Evolutionary conservation across 2,888 invertebrate genomes (phyloP).

Genomic region (Stenotaenia linearis): DNA sequence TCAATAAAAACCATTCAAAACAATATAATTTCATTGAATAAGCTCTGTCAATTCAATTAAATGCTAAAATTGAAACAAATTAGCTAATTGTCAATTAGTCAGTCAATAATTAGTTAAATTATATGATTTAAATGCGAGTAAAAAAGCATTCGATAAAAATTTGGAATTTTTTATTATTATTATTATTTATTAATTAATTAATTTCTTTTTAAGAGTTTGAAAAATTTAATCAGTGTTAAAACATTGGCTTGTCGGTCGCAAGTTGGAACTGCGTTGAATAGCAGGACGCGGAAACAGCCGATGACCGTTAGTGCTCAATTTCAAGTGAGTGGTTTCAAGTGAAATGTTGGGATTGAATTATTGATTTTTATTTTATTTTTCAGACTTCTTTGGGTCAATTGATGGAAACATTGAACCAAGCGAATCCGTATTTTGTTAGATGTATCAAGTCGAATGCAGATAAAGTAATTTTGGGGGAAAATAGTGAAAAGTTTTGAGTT

Average conservation of each 20-base stretch:
- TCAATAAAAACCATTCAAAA: too few species aligned
- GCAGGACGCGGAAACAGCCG: slow-evolving; percentile 70
- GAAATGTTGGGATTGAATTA: background rate
- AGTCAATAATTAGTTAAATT: too few species aligned
- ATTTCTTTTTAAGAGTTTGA: slow-evolving; percentile 64
- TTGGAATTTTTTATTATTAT: background rate
- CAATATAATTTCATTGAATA: too few species aligned
- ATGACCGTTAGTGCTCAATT: slow-evolving; percentile 93
- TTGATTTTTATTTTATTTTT: slow-evolving; percentile 32
- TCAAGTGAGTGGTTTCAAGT: slow-evolving; percentile 44
- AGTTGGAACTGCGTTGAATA: slow-evolving; percentile 41
- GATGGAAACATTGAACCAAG: slow-evolving; percentile 89
- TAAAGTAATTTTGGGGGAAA: slow-evolving; percentile 62
- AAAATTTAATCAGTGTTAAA: slow-evolving; percentile 86
- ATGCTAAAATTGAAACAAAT: too few species aligned
- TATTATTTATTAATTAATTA: background rate
- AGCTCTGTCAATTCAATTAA: too few species aligned
- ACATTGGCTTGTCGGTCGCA: slow-evolving; percentile 74
- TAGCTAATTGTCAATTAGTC: too few species aligned
- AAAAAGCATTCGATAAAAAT: too few species aligned
- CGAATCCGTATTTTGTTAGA: slow-evolving; percentile 76
- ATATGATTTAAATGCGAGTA: too few species aligned
- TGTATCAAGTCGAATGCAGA: slow-evolving; percentile 94
- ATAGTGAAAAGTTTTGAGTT: background rate
- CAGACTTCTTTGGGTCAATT: slow-evolving; percentile 83